phyloP scores from a whole-genome alignment of 2,888 invertebrate genomes.

The Cremastobaeus sp. region DNA sequence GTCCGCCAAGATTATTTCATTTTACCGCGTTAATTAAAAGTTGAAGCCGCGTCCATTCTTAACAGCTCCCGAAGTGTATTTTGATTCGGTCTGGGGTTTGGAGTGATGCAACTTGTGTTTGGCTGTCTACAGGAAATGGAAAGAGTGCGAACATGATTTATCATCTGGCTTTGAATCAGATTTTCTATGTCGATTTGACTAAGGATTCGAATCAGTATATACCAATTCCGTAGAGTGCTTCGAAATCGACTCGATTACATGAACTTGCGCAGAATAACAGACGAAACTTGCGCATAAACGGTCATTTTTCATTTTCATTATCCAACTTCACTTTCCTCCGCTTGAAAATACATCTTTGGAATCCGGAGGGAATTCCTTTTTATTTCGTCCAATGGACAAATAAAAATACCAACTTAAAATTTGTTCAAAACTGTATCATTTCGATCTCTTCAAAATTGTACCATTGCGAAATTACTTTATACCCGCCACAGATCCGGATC shows the following conservation, averaged over 20 bases:
- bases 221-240: slow-evolving; percentile 56
- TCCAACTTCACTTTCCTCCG: too few relatives aligned
- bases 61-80: slow-evolving; percentile 28
- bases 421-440: too few relatives aligned
- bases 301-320: slow-evolving; percentile 42
- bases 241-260: slow-evolving; percentile 50
- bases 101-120: slow-evolving; percentile 9
- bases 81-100: slow-evolving; percentile 13
- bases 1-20: slow-evolving; percentile 50
- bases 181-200: slow-evolving; percentile 57
- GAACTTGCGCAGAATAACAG: slow-evolving; percentile 45
- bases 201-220: slow-evolving; percentile 53
- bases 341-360: too few relatives aligned
- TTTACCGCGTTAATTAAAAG: slow-evolving; percentile 58
- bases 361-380: too few relatives aligned
- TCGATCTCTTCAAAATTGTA: too few relatives aligned
- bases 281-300: slow-evolving; percentile 17
- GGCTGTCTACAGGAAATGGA: slow-evolving; percentile 9
- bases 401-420: too few relatives aligned
- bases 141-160: slow-evolving; percentile 54
- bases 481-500: too few relatives aligned
- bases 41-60: slow-evolving; percentile 45
- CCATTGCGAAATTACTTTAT: too few relatives aligned
- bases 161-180: slow-evolving; percentile 57
- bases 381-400: too few relatives aligned